Base-by-base conservation (phyloP, 2,888 invertebrate genomes). In the Brenthis hecate region DNA sequence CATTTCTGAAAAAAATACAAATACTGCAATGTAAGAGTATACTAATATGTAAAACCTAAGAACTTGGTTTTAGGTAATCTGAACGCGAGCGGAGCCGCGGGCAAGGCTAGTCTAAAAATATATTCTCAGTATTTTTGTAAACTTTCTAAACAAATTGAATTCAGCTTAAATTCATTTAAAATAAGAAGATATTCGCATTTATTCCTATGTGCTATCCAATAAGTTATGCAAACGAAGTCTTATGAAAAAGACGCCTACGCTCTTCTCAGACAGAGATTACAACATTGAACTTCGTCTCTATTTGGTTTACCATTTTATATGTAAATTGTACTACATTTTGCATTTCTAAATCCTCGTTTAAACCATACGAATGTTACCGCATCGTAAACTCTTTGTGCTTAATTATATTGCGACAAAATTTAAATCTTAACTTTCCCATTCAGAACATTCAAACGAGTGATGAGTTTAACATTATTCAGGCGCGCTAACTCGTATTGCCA, bases 241-340 rank as follows among this genome's bases (percentile, higher is more conserved):
- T 48, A 32, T 53, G 56, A 56, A 64, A 56, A 65, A 51, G 43
- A 51, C 58, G 8, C 48, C 50, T 23, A 56, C 56, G 47, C 51
- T 64, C 19, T 61, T 64, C 63, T 61, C 53, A 60, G 56, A 63
- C 56, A 71, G 53, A 66, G 66, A 63, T 71, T 66, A 62, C 68
- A 68, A 63, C 55, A 58, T 63, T 71, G 55, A 71, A 69, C 66
- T 64, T 66, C 55, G 56, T 62, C 57, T 68, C 47, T 71, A 66
- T 71, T 68, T 64, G 66, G 32, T 64, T 68, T 71, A 71, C 63
- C 60, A 71, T 71, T 71, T 60, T 51, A 48, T 71, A 66, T 71
- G 66, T 71, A 71, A 66, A 71, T 68, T 57, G 47, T 58, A 56
- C n/a, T 51, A 65, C 55, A 68, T 65, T 65, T 68, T 65, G 54